Evolutionary conservation across 2,113 vertebrate genomes (phyloP).

Genomic region (Alces alces): DNA sequence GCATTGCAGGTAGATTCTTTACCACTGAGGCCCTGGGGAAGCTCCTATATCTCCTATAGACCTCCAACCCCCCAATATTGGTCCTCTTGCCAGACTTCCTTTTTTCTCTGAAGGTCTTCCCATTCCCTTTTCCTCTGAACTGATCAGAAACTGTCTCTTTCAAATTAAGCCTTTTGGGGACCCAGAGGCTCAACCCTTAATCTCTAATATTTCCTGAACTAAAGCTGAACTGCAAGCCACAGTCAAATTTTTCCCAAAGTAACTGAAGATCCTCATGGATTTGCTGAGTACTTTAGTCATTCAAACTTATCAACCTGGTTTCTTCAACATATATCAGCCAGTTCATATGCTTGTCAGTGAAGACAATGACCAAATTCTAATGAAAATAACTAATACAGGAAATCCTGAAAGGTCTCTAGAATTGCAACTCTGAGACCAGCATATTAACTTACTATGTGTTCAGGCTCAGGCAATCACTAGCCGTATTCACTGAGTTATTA

Average conservation of each 20-base stretch:
- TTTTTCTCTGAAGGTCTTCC: neutral
- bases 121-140: neutral
- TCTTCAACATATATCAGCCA: neutral
- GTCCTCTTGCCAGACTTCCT: neutral
- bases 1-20: neutral
- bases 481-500: neutral
- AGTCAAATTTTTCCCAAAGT: neutral
- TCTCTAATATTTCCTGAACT: neutral
- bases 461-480: neutral
- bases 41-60: neutral
- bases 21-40: neutral
- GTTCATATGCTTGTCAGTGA: neutral
- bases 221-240: neutral
- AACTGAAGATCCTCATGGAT: neutral
- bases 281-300: neutral
- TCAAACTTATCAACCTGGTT: neutral
- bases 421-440: neutral
- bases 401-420: neutral
- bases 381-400: neutral
- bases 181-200: neutral
- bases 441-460: neutral
- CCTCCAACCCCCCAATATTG: neutral
- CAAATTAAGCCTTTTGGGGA: neutral
- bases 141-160: neutral
- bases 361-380: accelerated